Percentiles rank a stretch among this genome's conserved stretches.
These are phyloP conservation scores for Nannospalax galili DNA, from an alignment of 2,113 vertebrate genomes.

Conservation along the genomic window DNA sequence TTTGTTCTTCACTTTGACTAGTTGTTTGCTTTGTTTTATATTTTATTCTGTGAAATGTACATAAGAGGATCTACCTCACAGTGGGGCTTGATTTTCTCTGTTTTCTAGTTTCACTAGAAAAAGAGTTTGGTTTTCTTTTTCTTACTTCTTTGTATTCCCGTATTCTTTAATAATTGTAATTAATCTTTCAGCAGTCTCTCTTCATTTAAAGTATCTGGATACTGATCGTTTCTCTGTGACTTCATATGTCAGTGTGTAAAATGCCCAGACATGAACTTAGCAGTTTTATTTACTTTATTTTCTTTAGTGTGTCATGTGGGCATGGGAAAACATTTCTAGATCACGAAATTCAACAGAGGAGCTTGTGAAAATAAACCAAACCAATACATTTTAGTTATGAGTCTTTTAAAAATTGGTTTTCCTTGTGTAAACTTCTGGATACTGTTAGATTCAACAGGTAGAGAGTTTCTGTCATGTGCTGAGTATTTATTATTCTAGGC, in stretches of 20 bases:
- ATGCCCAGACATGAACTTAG: not conserved
- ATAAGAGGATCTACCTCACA: not conserved
- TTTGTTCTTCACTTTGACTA: not conserved
- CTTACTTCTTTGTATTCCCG: not conserved
- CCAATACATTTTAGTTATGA: not conserved
- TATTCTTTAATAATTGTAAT: not conserved
- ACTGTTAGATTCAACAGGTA: not conserved
- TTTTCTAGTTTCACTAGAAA: slow-evolving; percentile 1
- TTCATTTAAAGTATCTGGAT: slow-evolving; percentile 14
- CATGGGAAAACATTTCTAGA: slow-evolving; percentile 10
- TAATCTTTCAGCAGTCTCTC: not conserved
- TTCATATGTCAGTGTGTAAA: not conserved
- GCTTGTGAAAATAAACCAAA: not conserved
- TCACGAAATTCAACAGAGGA: slow-evolving; percentile 3
- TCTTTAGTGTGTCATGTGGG: not conserved
- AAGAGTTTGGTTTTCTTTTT: not conserved
- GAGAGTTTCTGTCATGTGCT: not conserved
- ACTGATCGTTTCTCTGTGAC: not conserved
- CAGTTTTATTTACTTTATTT: not conserved
- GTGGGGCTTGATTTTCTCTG: not conserved
- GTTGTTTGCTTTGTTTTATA: not conserved
- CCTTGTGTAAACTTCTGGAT: slow-evolving; percentile 2
- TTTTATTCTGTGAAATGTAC: not conserved
- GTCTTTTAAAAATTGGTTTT: slow-evolving; percentile 27
- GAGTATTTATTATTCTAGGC: not conserved